Evolutionary conservation across 2,888 invertebrate genomes (phyloP), one percentile per base, ranked within the genome.

Genomic region (Thyatira batis): DNA sequence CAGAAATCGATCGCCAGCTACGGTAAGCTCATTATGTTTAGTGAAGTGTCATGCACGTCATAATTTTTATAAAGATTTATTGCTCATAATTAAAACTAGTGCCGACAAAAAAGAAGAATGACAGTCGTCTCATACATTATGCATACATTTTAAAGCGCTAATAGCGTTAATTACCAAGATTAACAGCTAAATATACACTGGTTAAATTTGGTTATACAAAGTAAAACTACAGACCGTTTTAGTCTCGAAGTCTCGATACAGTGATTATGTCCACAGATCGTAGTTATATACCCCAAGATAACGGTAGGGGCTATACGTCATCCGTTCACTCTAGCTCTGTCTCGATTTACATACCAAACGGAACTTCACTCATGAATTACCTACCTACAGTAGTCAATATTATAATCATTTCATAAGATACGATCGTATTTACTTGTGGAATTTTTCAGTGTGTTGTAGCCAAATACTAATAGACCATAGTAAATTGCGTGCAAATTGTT

Each of bases 11-110:
- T 80, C 80, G 56, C 78, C 78, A 33, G 72, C 63, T 53, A 67
- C 76, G 80, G 84, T 84, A 77, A 84, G 84, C 67, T 60, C 59
- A 51, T 48, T n/a, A n/a, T n/a, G n/a, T n/a, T n/a, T n/a, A n/a
- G n/a, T n/a, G n/a, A 52, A 9, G 2, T 13, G n/a, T 56, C 49
- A 2, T 33, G 3, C 10, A 9, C 3, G 10, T 33, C 10, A 43
- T n/a, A n/a, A n/a, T n/a, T 43, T 43, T 43, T 43, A 17, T 17
- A 20, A 30, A n/a, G n/a, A n/a, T n/a, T n/a, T n/a, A 33, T 33
- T 33, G 4, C 1, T 13, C n/a, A 11, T n/a, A 30, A 20, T 44
- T 20, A 20, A 10, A 10, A 5, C 1, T 9, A 20, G n/a, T 10
- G n/a, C 20, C 4, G 11, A 30, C 30, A 30, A 45, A 45, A 20